Conservation (phyloP, 2,113 vertebrate genomes). For the Cyanistes caeruleus region DNA sequence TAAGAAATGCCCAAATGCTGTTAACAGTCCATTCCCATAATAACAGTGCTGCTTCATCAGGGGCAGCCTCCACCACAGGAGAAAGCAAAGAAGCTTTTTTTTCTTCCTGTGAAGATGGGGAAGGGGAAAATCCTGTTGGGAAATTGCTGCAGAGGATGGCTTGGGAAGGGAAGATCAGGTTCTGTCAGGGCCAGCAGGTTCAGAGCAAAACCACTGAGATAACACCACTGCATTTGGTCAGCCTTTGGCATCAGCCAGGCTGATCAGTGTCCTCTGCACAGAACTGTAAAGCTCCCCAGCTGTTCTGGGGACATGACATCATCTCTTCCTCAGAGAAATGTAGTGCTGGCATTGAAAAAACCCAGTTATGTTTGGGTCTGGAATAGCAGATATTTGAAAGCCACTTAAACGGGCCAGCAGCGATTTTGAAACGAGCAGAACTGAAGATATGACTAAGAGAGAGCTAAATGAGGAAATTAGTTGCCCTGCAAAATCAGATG, state of each 20-base stretch:
- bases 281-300: background rate
- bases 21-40: constrained; percentile 23
- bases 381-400: background rate
- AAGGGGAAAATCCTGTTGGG: background rate
- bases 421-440: background rate
- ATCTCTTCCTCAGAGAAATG: background rate
- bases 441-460: background rate
- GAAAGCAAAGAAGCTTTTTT: background rate
- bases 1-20: constrained; percentile 23
- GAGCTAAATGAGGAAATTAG: background rate
- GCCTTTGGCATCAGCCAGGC: background rate
- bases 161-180: background rate
- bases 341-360: background rate
- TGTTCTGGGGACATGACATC: background rate
- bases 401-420: background rate
- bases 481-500: background rate
- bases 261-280: background rate
- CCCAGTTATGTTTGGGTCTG: background rate
- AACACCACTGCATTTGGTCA: background rate
- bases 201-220: background rate
- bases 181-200: background rate
- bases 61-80: background rate
- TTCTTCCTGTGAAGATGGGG: background rate
- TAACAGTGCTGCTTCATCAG: background rate
- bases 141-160: background rate